These are phyloP conservation scores for Archaeoteleia sp. DNA, from an alignment of 2,888 invertebrate genomes.

Conservation along the genomic window DNA sequence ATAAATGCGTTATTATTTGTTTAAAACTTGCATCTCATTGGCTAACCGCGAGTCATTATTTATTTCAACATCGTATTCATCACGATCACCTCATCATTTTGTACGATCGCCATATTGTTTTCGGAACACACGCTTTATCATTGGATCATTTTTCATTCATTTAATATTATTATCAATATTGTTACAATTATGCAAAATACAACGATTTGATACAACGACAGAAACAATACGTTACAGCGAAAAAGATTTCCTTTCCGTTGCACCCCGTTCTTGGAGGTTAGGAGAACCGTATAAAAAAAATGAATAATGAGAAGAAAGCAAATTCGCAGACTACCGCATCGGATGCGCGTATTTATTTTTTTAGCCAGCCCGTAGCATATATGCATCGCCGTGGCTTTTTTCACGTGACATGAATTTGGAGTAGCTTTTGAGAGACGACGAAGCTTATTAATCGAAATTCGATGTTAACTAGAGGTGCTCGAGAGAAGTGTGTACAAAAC, in stretches of 20 bases:
- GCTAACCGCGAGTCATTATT: not conserved
- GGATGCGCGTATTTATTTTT: conserved; percentile 50
- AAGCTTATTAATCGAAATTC: conserved; percentile 54
- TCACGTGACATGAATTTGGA: conserved; percentile 41
- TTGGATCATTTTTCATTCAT: conserved; percentile 4
- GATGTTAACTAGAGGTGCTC: conserved; percentile 66
- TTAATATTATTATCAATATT: conserved; percentile 50
- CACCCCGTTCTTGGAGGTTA: conserved; percentile 29
- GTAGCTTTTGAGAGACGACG: conserved; percentile 45
- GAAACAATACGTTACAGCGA: conserved; percentile 33
- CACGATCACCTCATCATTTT: too few species aligned
- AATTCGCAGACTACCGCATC: conserved; percentile 45
- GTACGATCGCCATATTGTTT: too few species aligned
- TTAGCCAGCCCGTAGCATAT: conserved; percentile 45
- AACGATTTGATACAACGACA: conserved; percentile 70
- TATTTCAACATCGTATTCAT: not conserved
- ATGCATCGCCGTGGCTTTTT: conserved; percentile 48
- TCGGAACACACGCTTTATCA: not conserved
- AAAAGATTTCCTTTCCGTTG: conserved; percentile 39
- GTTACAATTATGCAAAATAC: conserved; percentile 60
- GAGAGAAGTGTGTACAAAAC: conserved; percentile 67
- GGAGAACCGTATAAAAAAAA: conserved; percentile 8
- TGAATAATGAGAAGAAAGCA: conserved; percentile 13
- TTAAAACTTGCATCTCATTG: conserved; percentile 3
- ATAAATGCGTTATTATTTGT: conserved; percentile 27